A percentile compares a stretch with the other conserved stretches of the same genome.
phyloP scores from a whole-genome alignment of 1,140 invertebrate genomes.

The Plodia interpunctella region DNA sequence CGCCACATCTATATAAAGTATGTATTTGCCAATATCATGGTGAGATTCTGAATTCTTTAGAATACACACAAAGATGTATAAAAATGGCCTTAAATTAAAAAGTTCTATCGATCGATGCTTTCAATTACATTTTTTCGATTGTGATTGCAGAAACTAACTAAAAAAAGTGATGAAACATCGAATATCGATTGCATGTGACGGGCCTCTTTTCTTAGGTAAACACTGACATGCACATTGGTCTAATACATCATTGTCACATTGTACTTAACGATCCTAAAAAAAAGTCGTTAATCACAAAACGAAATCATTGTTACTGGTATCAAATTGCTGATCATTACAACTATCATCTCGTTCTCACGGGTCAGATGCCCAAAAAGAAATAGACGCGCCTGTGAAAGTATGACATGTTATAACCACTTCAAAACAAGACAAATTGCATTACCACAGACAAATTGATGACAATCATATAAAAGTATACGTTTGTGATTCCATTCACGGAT shows the following conservation, averaged over 20 bases:
- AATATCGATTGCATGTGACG: too few relatives aligned
- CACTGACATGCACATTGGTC: too few relatives aligned
- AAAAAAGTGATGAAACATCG: too few relatives aligned
- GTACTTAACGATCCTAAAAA: neutral
- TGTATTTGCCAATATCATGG: neutral
- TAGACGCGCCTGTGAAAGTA: neutral
- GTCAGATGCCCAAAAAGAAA: neutral
- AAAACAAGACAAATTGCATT: constrained; percentile 9
- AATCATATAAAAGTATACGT: constrained; percentile 7
- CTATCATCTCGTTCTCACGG: neutral
- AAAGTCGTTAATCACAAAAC: neutral
- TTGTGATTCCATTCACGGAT: neutral
- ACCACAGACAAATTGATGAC: constrained; percentile 9
- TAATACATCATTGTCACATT: too few relatives aligned
- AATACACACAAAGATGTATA: neutral
- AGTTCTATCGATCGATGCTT: too few relatives aligned
- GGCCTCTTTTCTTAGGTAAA: too few relatives aligned
- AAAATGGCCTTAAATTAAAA: too few relatives aligned
- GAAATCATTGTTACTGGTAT: neutral
- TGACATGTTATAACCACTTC: constrained; percentile 6
- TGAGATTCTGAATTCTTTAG: neutral
- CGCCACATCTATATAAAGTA: neutral
- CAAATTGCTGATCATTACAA: neutral
- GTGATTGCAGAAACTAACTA: too few relatives aligned
- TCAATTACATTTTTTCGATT: too few relatives aligned